Conservation (phyloP, 2,113 vertebrate genomes). For the Oxyruncus cristatus region DNA sequence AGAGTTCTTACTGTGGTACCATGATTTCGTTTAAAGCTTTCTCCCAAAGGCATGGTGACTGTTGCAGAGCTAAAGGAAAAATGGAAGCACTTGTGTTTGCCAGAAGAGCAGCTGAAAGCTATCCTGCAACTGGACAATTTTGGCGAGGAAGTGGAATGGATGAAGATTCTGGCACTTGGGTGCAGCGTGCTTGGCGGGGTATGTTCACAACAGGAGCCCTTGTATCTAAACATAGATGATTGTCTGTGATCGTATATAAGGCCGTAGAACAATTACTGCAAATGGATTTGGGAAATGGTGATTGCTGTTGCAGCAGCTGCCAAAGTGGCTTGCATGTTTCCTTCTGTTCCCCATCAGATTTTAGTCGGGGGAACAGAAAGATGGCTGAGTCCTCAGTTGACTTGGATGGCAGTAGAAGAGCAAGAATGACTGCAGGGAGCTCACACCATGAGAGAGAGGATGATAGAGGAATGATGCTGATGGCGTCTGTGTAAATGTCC, state of each 20-base stretch:
- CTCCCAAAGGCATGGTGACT: constrained; percentile 40
- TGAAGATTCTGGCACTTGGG: constrained; percentile 85
- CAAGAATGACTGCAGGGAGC: background rate
- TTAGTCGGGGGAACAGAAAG: background rate
- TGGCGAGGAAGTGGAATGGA: constrained; percentile 74
- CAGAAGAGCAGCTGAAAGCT: constrained; percentile 73
- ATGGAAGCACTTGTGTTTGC: constrained; percentile 84
- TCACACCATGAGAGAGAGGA: background rate
- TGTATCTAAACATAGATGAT: accelerated
- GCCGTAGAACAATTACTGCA: background rate
- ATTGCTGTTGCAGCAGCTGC: background rate
- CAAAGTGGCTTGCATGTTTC: accelerated
- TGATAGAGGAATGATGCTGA: background rate
- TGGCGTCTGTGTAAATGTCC: background rate
- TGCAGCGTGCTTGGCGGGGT: constrained; percentile 86
- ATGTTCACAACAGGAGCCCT: constrained; percentile 25
- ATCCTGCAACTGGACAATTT: constrained; percentile 78
- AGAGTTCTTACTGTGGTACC: background rate
- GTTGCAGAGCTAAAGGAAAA: constrained; percentile 73
- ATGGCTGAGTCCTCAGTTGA: background rate
- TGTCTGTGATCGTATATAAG: accelerated
- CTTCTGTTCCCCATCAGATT: background rate
- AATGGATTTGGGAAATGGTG: background rate
- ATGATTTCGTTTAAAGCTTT: constrained; percentile 59
- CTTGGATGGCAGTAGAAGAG: background rate